Evolutionary conservation across 2,888 invertebrate genomes (phyloP).

Genomic region (Ariolimax columbianus): DNA sequence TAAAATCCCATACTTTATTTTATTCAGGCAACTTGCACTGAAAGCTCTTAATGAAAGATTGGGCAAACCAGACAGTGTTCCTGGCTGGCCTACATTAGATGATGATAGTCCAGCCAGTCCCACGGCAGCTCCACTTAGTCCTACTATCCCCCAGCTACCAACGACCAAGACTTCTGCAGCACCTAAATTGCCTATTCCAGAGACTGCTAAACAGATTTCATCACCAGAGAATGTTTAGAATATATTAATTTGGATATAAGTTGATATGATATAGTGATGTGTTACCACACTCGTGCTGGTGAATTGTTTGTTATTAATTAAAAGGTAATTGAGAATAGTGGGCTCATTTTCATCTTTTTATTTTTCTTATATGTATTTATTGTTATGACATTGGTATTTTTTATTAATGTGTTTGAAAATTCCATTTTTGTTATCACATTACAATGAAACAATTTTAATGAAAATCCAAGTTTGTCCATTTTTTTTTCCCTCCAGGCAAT

Average conservation of each 20-base stretch:
- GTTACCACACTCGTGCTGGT: background rate
- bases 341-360: background rate
- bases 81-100: slow-evolving; percentile 75
- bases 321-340: background rate
- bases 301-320: background rate
- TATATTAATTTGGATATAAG: background rate
- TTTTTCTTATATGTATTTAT: background rate
- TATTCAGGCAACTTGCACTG: slow-evolving; percentile 93
- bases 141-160: background rate
- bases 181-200: slow-evolving; percentile 35
- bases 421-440: background rate
- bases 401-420: slow-evolving; percentile 1
- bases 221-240: slow-evolving; percentile 36
- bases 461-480: background rate
- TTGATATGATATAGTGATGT: background rate
- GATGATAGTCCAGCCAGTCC: slow-evolving; percentile 65
- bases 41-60: slow-evolving; percentile 95
- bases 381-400: background rate
- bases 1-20: too few relatives aligned
- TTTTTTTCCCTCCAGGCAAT: background rate
- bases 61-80: slow-evolving; percentile 69
- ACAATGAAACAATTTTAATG: background rate
- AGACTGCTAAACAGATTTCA: slow-evolving; percentile 20
- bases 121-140: slow-evolving; percentile 18
- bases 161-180: background rate